Evolutionary conservation across 2,888 invertebrate species (phyloP).

Genomic region (Agonum fuliginosum): DNA sequence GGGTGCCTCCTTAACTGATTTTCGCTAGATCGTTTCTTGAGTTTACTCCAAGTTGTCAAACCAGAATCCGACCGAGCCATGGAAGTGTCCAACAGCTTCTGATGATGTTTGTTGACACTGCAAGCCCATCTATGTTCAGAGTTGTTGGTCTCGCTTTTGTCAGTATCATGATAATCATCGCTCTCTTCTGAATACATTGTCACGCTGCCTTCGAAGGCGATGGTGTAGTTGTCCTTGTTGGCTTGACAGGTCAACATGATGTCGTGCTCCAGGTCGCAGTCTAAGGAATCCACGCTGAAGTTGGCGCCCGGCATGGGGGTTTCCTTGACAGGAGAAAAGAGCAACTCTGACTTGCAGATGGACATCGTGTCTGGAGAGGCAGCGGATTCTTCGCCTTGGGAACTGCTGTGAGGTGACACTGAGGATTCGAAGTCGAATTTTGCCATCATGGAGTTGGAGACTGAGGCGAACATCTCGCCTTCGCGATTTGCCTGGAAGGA

Average conservation of each 20-base stretch:
- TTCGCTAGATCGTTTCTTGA: conserved; percentile 83
- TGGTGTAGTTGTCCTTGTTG: conserved; percentile 95
- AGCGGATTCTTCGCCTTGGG: conserved; percentile 84
- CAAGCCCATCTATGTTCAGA: conserved; percentile 64
- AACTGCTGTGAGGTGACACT: conserved; percentile 84
- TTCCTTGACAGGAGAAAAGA: conserved; percentile 94
- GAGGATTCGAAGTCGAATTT: conserved; percentile 87
- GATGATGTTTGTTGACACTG: conserved; percentile 65
- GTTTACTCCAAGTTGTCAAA: conserved; percentile 92
- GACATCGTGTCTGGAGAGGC: conserved; percentile 88
- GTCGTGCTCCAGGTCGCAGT: conserved; percentile 90
- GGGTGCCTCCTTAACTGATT: conserved; percentile 82
- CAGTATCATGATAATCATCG: conserved; percentile 80
- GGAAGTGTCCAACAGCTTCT: conserved; percentile 76
- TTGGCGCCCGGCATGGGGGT: conserved; percentile 81
- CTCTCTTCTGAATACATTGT: conserved; percentile 91
- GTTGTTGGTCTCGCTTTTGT: conserved; percentile 66
- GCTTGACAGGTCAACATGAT: conserved; percentile 93
- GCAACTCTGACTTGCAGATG: conserved; percentile 92
- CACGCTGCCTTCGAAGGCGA: conserved; percentile 93
- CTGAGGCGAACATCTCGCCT: conserved; percentile 89
- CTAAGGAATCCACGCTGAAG: conserved; percentile 93
- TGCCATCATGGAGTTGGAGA: conserved; percentile 87
- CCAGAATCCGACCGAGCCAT: conserved; percentile 93
- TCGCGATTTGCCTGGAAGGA: conserved; percentile 81